Conservation (phyloP, 2,888 invertebrate genomes). For the Lepidocyrtoides sp. region DNA sequence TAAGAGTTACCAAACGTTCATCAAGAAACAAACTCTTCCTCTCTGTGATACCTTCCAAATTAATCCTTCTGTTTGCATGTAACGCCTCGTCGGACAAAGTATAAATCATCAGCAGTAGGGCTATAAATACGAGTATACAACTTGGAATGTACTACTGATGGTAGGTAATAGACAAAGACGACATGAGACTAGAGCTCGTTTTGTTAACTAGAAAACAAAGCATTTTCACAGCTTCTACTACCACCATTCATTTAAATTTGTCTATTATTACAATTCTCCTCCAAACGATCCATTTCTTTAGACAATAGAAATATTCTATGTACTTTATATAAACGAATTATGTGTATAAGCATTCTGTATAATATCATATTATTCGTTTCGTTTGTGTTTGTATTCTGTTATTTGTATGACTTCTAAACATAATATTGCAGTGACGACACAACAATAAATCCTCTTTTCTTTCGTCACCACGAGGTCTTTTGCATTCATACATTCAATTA, state of each 20-base stretch:
- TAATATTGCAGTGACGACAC: conserved; percentile 44
- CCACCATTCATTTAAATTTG: conserved; percentile 15
- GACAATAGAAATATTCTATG: conserved; percentile 44
- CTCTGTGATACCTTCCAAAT: conserved; percentile 4
- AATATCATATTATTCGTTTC: not conserved
- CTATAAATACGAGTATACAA: not conserved
- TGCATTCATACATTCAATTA: conserved; percentile 46
- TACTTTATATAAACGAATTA: conserved; percentile 41
- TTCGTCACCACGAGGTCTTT: conserved; percentile 19
- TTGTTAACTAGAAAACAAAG: conserved; percentile 61
- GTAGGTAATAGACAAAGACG: not conserved
- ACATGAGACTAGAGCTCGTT: not conserved
- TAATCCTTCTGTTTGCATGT: conserved; percentile 31
- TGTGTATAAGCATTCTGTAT: not conserved
- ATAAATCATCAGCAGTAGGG: conserved; percentile 43
- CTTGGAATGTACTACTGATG: not conserved
- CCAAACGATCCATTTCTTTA: not conserved
- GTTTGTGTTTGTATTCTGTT: no score
- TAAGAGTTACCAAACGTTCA: not conserved
- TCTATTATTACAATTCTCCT: no score
- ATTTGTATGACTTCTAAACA: conserved; percentile 43
- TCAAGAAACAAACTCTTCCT: not conserved
- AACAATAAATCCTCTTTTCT: conserved; percentile 59
- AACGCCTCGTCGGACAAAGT: not conserved
- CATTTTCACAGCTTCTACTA: conserved; percentile 28